Evolutionary conservation across 2,113 vertebrate genomes (phyloP), one percentile per base, ranked within the genome.

Genomic region (Apodemus speciosus): DNA sequence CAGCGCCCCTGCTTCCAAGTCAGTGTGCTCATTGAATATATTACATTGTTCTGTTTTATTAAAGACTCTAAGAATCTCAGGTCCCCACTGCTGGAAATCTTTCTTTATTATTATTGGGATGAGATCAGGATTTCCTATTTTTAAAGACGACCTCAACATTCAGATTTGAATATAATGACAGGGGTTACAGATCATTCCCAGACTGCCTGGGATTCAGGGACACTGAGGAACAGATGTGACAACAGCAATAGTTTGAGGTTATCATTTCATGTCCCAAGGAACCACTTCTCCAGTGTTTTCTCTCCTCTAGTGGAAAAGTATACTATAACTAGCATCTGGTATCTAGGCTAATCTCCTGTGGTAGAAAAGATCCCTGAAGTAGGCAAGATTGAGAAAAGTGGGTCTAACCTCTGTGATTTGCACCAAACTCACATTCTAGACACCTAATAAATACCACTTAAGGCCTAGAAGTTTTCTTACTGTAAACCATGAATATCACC

Each of bases 401-500:
- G 21, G 43, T 87, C 38, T 83, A 95, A 60, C 53, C 49, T 43
- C 93, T 90, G 87, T 14, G n/a, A 84, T 72, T 10, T 23, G 32
- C 62, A 85, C 46, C 89, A 94, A 75, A 16, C 5, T 91, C 69
- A 83, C 15, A 46, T n/a, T 92, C 51, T 87, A 89, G 23, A 92
- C 68, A 20, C 77, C 73, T 93, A 90, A 89, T 85, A 91, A 90
- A 89, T 85, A 91, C 64, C 79, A 27, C 20, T 88, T 93, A 92
- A 77, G 30, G 69, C 40, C 16, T 51, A 7, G 80, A 88, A 79
- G 11, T 92, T 8, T 64, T 58, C 62, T 90, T 68, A 32, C 32
- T 73, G 23, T 86, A 85, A 95, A 96, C 32, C 62, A 84, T 13
- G 6, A 88, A 86, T 90, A 40, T 81, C 62, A 49, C 58, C 18